A percentile compares a stretch with the other conserved stretches of the same genome.
Conservation (phyloP, 2,113 vertebrate species). For the Pelmatolapia mariae region DNA sequence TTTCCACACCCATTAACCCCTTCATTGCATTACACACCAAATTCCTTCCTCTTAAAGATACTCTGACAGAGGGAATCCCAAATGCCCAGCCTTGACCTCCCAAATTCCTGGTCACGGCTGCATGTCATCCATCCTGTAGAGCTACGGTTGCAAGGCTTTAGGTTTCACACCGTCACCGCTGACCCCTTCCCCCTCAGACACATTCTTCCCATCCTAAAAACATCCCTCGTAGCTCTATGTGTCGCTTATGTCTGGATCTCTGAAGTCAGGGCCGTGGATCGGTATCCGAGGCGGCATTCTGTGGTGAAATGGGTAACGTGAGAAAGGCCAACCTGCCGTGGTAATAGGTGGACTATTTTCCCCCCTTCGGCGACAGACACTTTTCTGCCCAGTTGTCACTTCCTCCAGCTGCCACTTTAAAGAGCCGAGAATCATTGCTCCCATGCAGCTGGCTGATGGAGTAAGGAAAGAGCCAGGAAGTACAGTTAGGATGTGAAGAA, state of each 20-base stretch:
- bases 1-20: constrained; percentile 34
- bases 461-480: constrained; percentile 35
- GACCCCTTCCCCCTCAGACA: not conserved
- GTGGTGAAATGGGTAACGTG: constrained; percentile 32
- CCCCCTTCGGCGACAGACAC: not conserved
- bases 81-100: constrained; percentile 49
- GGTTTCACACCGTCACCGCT: constrained; percentile 44
- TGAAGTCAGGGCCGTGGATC: constrained; percentile 16
- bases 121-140: constrained; percentile 26
- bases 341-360: constrained; percentile 26
- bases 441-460: not conserved
- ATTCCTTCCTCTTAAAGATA: constrained; percentile 29
- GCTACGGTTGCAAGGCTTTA: constrained; percentile 23
- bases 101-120: constrained; percentile 47
- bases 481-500: constrained; percentile 35
- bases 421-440: constrained; percentile 5
- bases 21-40: constrained; percentile 34
- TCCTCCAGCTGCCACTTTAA: constrained; percentile 56
- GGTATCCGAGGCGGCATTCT: not conserved
- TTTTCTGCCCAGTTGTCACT: constrained; percentile 45
- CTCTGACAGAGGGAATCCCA: constrained; percentile 48
- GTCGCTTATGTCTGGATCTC: constrained; percentile 21
- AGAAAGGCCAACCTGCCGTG: constrained; percentile 32
- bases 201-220: constrained; percentile 11
- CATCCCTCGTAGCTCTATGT: not conserved